Base-by-base conservation (phyloP, 2,888 invertebrate genomes). In the Trichogramma dendrolimi region DNA sequence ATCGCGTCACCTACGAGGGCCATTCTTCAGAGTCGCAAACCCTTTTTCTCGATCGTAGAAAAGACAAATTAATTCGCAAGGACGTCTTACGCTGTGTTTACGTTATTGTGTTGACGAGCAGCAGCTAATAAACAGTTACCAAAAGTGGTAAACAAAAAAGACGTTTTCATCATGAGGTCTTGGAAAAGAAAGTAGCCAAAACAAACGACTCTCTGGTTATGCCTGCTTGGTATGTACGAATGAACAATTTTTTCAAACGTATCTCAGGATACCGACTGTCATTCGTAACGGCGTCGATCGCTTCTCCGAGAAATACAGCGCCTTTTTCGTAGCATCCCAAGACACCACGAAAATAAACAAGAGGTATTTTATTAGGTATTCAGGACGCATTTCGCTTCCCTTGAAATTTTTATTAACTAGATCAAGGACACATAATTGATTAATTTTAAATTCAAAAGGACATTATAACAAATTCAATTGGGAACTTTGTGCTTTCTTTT, bases 211-310 rank as follows among this genome's bases (percentile, higher is more conserved):
- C 55, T 55, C 60, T 62, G 62, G 62, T 61, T 65, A 65, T 65
- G 65, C 62, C 61, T 61, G 53, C 43, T 62, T 65, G 65, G 60
- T 62, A 60, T 44, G 50, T 51, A 56, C 65, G 46, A 60, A 57
- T 27, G 6, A 48, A 8, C 38, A 27, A 27, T 2, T 27, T 27
- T 27, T 27, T 10, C 41, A 5, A 38, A 55, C 52, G 58, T 65
- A 65, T 44, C 63, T 58, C 11, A 62, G 63, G 49, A 55, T 63
- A 63, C 60, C 63, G 42, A 55, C 62, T 62, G 65, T 60, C 60
- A 58, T 65, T 27, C 57, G 65, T n/a, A 27, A 63, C 7, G 63
- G 59, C 61, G 62, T 59, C 56, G 60, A 59, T 58, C 61, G 62
- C 40, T 67, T 64, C 43, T 54, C 59, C 43, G 64, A 67, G 65